Percentiles rank a stretch among this genome's conserved stretches.
These are phyloP conservation scores for Prorops nasuta DNA, from an alignment of 1,140 invertebrate species.

Conservation along the genomic window DNA sequence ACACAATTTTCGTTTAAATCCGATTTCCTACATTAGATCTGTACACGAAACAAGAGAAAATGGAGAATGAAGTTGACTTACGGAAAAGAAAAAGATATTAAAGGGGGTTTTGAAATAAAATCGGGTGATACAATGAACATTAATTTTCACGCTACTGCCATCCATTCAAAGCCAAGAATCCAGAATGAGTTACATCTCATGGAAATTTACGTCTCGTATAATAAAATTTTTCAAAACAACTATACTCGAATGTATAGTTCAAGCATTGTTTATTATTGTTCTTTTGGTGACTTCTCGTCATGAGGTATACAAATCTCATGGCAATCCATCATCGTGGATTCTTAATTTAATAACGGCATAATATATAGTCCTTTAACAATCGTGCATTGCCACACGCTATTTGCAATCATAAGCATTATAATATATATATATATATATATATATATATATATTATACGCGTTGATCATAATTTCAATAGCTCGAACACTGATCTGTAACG, in stretches of 20 bases:
- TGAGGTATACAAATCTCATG: too few relatives aligned
- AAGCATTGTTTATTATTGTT: too few relatives aligned
- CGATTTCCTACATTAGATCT: constrained; percentile 22
- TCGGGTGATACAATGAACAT: background rate
- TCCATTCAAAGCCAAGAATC: background rate
- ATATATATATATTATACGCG: constrained; percentile 10
- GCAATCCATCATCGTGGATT: too few relatives aligned
- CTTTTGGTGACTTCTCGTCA: too few relatives aligned
- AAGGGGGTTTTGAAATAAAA: background rate
- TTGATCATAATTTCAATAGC: constrained; percentile 13
- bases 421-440: constrained; percentile 21
- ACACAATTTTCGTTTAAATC: background rate
- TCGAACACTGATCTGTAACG: constrained; percentile 13
- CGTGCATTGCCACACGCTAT: background rate
- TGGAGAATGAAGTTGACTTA: background rate
- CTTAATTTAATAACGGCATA: too few relatives aligned
- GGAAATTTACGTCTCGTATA: too few relatives aligned
- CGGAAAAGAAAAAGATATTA: background rate
- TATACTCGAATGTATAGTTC: too few relatives aligned
- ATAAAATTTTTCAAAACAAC: too few relatives aligned
- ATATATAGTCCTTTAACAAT: background rate
- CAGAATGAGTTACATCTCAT: background rate
- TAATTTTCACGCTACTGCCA: too few relatives aligned
- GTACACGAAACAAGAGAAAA: constrained; percentile 12
- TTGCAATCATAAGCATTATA: background rate